A percentile compares a stretch with the other conserved stretches of the same genome.
Conservation (phyloP, 2,888 invertebrate genomes). For the Villa cingulata region DNA sequence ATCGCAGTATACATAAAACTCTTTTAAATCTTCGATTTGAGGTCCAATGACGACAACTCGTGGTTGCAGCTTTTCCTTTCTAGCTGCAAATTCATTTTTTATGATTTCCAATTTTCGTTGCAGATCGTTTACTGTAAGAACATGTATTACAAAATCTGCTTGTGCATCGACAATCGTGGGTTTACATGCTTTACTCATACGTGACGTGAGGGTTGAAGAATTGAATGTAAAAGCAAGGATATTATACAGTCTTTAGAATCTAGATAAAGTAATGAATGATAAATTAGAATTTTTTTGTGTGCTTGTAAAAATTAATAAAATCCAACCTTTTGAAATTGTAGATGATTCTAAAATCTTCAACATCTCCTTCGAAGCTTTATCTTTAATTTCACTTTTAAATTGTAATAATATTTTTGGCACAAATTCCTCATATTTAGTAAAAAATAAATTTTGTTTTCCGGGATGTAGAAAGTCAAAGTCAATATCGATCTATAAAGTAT, state of each 20-base stretch:
- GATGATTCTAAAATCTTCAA: neutral
- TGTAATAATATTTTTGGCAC: neutral
- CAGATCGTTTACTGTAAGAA: neutral
- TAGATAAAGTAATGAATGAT: neutral
- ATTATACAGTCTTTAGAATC: neutral
- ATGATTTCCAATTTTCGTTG: neutral
- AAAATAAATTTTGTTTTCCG: conserved; percentile 1
- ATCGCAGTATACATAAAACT: too few species aligned
- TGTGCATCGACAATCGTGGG: neutral
- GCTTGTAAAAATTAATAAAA: neutral
- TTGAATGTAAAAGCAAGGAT: neutral
- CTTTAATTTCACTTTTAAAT: conserved; percentile 4
- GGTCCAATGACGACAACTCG: conserved; percentile 7
- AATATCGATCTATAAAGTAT: conserved; percentile 1
- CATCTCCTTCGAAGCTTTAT: conserved; percentile 1
- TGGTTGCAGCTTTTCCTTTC: conserved; percentile 6
- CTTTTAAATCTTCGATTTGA: conserved; percentile 1
- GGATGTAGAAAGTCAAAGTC: neutral
- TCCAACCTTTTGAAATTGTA: neutral
- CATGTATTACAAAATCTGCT: conserved; percentile 2
- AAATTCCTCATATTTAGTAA: neutral
- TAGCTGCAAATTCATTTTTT: neutral
- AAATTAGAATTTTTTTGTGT: neutral
- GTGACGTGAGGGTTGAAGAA: neutral
- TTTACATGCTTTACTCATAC: neutral